Base-by-base conservation (phyloP, 2,888 invertebrate genomes). In the Ophraella communa region DNA sequence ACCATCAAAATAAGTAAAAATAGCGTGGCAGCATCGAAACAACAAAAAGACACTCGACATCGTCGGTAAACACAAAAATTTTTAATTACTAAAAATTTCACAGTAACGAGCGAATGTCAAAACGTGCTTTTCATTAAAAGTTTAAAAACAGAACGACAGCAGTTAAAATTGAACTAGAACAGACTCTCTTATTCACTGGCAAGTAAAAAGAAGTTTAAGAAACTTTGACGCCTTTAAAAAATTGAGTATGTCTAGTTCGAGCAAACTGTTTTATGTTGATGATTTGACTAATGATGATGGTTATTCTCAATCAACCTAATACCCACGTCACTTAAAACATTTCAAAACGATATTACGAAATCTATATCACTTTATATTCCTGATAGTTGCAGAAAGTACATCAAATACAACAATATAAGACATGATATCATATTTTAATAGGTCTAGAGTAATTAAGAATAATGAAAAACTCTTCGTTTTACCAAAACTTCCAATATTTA, bases 61-160 rank as follows among this genome's bases (percentile, higher is more conserved):
- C 17, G 21, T 3, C 47, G 47, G 47, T 47, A 47, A 11, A 21
- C 21, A 45, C 45, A 21, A 47, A 21, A 47, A 47, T 47, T 47
- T 47, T 47, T 47, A 47, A 47, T 47, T 47, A 47, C 47, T 23
- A 23, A 47, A 47, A 47, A 47, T 47, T 47, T 47, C 47, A 21
- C 47, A 21, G 21, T 21, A 53, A 53, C 53, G 33, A 27, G 23
- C 49, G 23, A 33, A 20, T 33, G 33, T 33, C 47, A 47, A 53
- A 49, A 53, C 53, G 53, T 53, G 53, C 27, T 53, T 53, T 53
- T 35, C 53, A 53, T 53, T 53, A 53, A 53, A 53, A 53, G 53
- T 53, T 53, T 27, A 53, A 53, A 53, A 47, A 47, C 47, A 47
- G 47, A 47, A 47, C 47, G 47, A 47, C 21, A 23, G 47, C 23